Evolutionary conservation across 2,888 invertebrate genomes (phyloP), one percentile per base, ranked within the genome.

Genomic region (Cephalotes varians): DNA sequence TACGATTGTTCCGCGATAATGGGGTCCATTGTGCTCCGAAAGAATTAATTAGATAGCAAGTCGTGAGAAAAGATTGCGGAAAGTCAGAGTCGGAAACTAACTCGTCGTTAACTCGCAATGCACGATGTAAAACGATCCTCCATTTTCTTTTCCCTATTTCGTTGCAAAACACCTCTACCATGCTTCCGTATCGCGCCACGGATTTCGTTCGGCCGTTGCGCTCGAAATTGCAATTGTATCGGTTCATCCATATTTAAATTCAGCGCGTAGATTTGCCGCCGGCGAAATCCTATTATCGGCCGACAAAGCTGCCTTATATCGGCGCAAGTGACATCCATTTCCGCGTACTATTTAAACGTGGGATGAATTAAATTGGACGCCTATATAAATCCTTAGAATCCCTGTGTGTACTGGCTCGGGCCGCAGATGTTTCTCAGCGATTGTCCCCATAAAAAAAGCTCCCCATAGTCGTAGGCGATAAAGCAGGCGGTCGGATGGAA

Each of bases 351-450:
- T 90, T 90, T 91, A 91, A 90, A 87, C 84, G 71, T 69, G 71
- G 84, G 76, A 86, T 83, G 84, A 90, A 91, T 90, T 91, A 91
- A 90, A 90, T 87, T 84, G 85, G 79, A 65, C 56, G 76, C 74
- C 74, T 83, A 67, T 82, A 87, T 91, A 90, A 88, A 90, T 91
- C 90, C 85, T 87, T 60, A 64, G 84, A 79, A 86, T 82, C 84
- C 82, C 54, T 82, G 47, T 37, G 72, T 81, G 72, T 79, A 73
- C 34, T 80, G 60, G 80, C 83, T 64, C 60, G 91, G 87, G 91
- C 79, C 91, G 88, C 92, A 92, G 92, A 91, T 92, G 92, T 92
- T 92, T 86, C 86, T 82, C 85, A 81, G 81, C 88, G 90, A 92
- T 91, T 89, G 91, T 90, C 82, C 86, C 86, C 89, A 92, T 91